Evolutionary conservation across 2,797 vertebrate genomes (phyloP), one percentile per base, ranked within the genome.

Genomic region (Melanotaenia pygmaea): DNA sequence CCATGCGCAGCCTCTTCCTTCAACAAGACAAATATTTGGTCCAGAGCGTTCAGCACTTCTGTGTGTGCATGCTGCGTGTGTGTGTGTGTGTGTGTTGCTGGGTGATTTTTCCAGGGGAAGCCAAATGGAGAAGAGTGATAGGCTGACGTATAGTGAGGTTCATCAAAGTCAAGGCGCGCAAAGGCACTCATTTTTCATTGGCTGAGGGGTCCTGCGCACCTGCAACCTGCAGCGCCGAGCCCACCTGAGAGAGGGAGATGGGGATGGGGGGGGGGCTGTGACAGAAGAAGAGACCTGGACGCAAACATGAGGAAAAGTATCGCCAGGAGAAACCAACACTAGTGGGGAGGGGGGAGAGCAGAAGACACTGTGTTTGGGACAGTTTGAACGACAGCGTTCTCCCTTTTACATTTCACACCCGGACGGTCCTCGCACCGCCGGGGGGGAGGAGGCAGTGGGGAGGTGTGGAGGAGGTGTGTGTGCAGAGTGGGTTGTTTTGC

Each of bases 321-420:
- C 18, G 71, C 74, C 63, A 57, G 72, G 72, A 78, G 76, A 87
- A 79, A 79, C 32, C 22, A 22, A 38, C 40, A 76, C 78, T 53
- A 8, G 20, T 45, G 59, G 65, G 72, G 63, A 67, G n/a, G 74
- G 45, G 80, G 69, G 58, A 45, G 56, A 58, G 63, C 51, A 65
- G 72, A 79, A 77, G 79, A 88, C 74, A 79, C 61, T 84, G 85
- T 90, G 81, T 76, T 81, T 70, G 84, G 90, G 88, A 92, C 88
- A 96, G 95, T 97, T 96, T 97, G 96, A 97, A 96, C 83, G 96
- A 96, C 96, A 96, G 94, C 92, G 81, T 95, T 93, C 90, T 95
- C 94, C 96, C 96, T 98, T 97, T 98, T 97, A 96, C 97, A 98
- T 99, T 98, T 99, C 97, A 99, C 97, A 97, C 96, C 94, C 94